Conservation (phyloP, 2,797 vertebrate species). For the Peromyscus attwateri region DNA sequence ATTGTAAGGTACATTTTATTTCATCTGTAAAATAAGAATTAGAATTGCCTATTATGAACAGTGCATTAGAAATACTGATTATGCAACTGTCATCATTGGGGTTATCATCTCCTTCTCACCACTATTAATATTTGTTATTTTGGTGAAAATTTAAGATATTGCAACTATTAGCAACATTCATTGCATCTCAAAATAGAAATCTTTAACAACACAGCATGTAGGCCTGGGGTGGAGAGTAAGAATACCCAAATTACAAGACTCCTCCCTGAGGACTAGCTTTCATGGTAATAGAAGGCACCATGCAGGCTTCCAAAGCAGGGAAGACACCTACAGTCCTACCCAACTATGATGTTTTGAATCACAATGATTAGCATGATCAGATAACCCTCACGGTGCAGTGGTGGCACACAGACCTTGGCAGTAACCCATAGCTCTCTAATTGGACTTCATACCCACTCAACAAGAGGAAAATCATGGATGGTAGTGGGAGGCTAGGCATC, state of each 20-base stretch:
- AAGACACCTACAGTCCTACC: neutral
- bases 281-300: too few relatives aligned
- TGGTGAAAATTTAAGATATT: neutral
- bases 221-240: neutral
- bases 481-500: neutral
- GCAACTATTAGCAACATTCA: conserved; percentile 25
- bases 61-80: neutral
- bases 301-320: neutral
- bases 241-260: neutral
- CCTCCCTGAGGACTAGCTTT: neutral
- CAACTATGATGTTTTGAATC: neutral
- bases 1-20: neutral
- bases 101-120: neutral
- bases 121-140: neutral
- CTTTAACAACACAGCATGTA: neutral
- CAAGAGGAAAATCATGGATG: neutral
- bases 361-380: neutral
- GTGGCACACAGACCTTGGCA: neutral
- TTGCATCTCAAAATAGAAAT: conserved; percentile 35
- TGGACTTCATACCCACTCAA: neutral
- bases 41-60: neutral
- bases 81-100: neutral
- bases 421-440: neutral
- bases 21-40: conserved; percentile 35
- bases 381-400: neutral